Conservation (phyloP, 2,113 vertebrate species). For the Neopipo cinnamomea region DNA sequence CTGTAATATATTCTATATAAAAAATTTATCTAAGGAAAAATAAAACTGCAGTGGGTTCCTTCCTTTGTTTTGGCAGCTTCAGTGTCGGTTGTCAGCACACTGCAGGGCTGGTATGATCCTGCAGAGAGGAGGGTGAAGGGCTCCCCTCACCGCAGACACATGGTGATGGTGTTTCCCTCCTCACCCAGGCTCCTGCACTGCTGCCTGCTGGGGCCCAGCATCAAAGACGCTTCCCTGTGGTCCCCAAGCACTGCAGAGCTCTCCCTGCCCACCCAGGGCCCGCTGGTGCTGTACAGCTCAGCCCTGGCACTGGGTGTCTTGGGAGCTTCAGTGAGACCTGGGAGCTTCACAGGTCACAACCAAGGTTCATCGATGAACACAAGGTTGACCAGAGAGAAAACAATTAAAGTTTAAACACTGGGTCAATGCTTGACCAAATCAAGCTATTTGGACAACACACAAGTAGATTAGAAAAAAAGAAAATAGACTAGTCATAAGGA, state of each 20-base stretch:
- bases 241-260: accelerated
- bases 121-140: accelerated
- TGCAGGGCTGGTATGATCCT: accelerated
- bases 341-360: neutral
- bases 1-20: slow-evolving; percentile 71
- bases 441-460: accelerated
- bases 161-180: accelerated
- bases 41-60: slow-evolving; percentile 70
- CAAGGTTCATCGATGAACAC: accelerated
- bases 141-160: neutral
- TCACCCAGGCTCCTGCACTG: accelerated
- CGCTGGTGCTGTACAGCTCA: accelerated
- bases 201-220: accelerated
- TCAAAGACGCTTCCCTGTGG: accelerated
- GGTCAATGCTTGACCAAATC: neutral
- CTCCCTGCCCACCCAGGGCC: accelerated
- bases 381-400: neutral
- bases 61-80: slow-evolving; percentile 8
- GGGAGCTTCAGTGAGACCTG: accelerated
- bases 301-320: accelerated
- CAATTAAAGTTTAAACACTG: neutral
- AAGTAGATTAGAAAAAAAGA: neutral
- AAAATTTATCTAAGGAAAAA: slow-evolving; percentile 73
- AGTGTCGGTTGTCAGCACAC: accelerated
- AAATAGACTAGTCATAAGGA: neutral